A percentile compares a stretch with the other conserved stretches of the same genome.
These are phyloP conservation scores for Mesitornis unicolor DNA, from an alignment of 2,113 vertebrate species.

Conservation along the genomic window DNA sequence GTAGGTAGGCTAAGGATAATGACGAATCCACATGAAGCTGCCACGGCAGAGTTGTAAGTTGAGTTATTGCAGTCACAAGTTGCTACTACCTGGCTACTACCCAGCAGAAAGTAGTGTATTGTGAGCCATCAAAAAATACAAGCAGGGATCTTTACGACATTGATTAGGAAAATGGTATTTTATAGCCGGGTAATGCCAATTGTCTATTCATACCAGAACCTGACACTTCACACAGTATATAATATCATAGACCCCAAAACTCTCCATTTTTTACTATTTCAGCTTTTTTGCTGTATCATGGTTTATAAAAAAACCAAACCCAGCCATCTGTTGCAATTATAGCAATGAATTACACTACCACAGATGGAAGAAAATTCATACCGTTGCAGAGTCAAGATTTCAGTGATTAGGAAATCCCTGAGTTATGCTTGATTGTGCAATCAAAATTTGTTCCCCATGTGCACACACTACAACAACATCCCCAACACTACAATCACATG, in stretches of 20 bases:
- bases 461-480: background rate
- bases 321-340: slow-evolving; percentile 40
- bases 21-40: background rate
- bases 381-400: slow-evolving; percentile 41
- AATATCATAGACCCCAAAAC: background rate
- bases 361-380: slow-evolving; percentile 34
- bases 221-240: background rate
- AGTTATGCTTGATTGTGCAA: background rate
- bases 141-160: background rate
- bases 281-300: background rate
- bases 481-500: accelerated
- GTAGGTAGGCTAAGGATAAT: background rate
- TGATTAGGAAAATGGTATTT: background rate
- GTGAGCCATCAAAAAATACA: background rate
- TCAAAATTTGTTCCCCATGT: background rate
- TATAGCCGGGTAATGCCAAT: background rate
- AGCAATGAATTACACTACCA: slow-evolving; percentile 27
- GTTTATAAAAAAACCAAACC: background rate
- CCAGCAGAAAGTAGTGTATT: background rate
- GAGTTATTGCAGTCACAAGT: background rate
- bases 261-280: background rate
- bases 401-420: slow-evolving; percentile 34
- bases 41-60: background rate
- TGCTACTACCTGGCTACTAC: background rate
- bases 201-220: background rate